phyloP scores from a whole-genome alignment of 2,888 invertebrate genomes.

The Limnephilus lunatus region DNA sequence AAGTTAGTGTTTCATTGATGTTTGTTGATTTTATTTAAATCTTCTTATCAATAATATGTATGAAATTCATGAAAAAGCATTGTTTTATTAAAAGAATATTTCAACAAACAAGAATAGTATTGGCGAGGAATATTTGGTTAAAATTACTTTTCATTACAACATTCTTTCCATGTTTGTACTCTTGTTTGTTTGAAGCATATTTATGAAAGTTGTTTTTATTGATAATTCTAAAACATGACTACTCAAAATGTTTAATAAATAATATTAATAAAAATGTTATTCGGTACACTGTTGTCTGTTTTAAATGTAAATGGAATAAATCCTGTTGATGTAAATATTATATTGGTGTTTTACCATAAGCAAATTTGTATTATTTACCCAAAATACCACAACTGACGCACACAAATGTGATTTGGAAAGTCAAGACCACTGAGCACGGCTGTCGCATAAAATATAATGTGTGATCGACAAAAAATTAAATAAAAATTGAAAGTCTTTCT shows the following conservation, averaged over 20 bases:
- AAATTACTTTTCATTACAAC: background rate
- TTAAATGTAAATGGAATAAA: conserved; percentile 65
- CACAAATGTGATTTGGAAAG: too few relatives aligned
- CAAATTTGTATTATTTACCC: conserved; percentile 2
- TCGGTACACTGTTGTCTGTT: conserved; percentile 63
- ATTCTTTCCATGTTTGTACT: background rate
- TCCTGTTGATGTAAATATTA: conserved; percentile 62
- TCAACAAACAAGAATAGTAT: background rate
- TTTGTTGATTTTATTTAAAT: background rate
- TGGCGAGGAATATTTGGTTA: background rate
- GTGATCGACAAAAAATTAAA: too few relatives aligned
- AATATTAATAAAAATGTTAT: conserved; percentile 41
- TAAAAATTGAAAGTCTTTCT: too few relatives aligned
- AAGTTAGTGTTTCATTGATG: background rate
- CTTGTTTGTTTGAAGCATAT: conserved; percentile 6
- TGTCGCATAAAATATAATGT: too few relatives aligned
- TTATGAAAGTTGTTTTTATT: conserved; percentile 17
- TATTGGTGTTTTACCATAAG: conserved; percentile 52
- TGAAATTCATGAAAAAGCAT: background rate
- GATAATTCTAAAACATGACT: background rate
- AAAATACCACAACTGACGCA: background rate
- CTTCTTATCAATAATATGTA: background rate
- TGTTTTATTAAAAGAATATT: background rate
- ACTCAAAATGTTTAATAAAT: background rate
- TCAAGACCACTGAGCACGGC: too few relatives aligned